Evolutionary conservation across 2,888 invertebrate genomes (phyloP), one percentile per base, ranked within the genome.

Genomic region (Nomada ferruginata): DNA sequence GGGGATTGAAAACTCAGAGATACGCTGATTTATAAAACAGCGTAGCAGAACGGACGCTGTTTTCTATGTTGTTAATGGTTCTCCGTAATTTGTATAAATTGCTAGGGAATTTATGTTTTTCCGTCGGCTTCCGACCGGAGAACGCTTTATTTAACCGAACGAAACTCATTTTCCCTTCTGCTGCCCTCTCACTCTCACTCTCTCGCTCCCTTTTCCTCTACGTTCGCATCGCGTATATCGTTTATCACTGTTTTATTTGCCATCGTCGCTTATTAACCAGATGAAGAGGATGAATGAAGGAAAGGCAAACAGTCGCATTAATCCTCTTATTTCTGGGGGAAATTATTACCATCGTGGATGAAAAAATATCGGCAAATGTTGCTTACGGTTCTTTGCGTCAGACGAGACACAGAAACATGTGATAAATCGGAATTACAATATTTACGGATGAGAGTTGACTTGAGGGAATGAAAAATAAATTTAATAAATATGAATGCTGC

Each of bases 81-180:
- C 87, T 85, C 79, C 78, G 87, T 89, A 91, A 91, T 91, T 92
- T 90, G 89, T 90, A 89, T 91, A 90, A 91, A 91, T 91, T 90
- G 85, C 82, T 47, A 18, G 69, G 65, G 72, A 89, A 92, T 90
- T 92, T 90, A 90, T 91, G 87, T 88, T 88, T 83, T 77, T 86
- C 78, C 84, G 79, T 80, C 80, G 76, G 44, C 64, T 57, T 66
- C 55, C 44, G 69, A 47, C 59, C 61, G 59, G 23, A 47, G 29
- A 78, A 64, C 72, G 61, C 42, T 79, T 75, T 57, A 66, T 75
- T 79, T 76, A 59, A 63, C 29, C 47, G 57, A 61, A 86, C 68
- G 72, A 77, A 79, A 83, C 59, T 83, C 26, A 82, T 82, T 85
- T 75, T 59, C 55, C 15, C 36, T 76, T 70, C 61, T n/a, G 20